Percentiles rank a stretch among this genome's conserved stretches.
Conservation (phyloP, 2,888 invertebrate genomes). For the Phalera bucephala region DNA sequence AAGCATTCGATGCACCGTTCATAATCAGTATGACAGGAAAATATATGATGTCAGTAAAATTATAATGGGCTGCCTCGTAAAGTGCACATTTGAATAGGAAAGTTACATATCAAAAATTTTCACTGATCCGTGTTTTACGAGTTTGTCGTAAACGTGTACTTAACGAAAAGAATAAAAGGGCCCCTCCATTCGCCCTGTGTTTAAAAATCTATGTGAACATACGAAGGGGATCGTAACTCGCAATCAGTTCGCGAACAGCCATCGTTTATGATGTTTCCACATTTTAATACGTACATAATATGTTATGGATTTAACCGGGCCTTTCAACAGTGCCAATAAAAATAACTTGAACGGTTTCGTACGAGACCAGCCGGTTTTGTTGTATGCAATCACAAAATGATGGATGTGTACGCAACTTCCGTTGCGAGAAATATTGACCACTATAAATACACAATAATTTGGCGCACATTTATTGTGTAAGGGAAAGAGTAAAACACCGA, state of each 20-base stretch:
- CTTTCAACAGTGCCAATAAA: constrained; percentile 23
- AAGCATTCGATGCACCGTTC: constrained; percentile 72
- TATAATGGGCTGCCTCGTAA: constrained; percentile 77
- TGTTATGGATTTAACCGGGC: constrained; percentile 28
- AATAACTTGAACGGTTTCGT: constrained; percentile 23
- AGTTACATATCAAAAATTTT: constrained; percentile 83
- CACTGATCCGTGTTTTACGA: constrained; percentile 83
- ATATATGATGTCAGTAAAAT: constrained; percentile 80
- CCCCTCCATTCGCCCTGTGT: constrained; percentile 57
- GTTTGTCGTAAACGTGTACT: constrained; percentile 80
- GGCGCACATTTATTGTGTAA: not conserved
- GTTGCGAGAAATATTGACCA: constrained; percentile 4
- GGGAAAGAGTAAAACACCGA: not conserved
- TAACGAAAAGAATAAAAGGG: constrained; percentile 70
- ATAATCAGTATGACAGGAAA: constrained; percentile 68
- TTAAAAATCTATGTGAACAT: constrained; percentile 55
- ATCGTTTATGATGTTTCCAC: constrained; percentile 41
- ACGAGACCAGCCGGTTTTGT: constrained; percentile 13
- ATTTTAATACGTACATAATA: constrained; percentile 42
- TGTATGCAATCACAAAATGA: constrained; percentile 20
- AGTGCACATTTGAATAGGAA: constrained; percentile 79
- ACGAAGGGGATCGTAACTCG: constrained; percentile 47
- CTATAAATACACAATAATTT: constrained; percentile 4
- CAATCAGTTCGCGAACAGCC: constrained; percentile 56
- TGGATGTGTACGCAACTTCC: constrained; percentile 19